These are phyloP conservation scores for Zoanthus gigantus DNA, from an alignment of 92 coral and sea anemone species.

Conservation along the genomic window DNA sequence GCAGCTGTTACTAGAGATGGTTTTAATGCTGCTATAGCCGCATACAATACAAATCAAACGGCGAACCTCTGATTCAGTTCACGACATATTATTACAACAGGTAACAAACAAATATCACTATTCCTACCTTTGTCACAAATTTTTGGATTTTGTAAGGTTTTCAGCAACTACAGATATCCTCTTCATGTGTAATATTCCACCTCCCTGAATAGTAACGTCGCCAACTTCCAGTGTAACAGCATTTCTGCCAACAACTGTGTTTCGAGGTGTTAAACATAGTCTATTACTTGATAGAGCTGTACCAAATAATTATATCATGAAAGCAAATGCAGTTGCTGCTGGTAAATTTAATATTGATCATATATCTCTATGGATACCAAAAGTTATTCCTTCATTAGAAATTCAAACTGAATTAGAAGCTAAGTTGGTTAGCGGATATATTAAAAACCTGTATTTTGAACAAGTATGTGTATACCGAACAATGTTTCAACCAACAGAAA, in stretches of 20 bases:
- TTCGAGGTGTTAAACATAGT: too few relatives aligned
- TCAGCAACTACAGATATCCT: slow-evolving; percentile 66
- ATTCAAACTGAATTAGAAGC: neutral
- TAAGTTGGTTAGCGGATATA: neutral
- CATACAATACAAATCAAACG: neutral
- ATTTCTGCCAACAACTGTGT: too few relatives aligned
- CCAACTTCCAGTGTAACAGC: slow-evolving; percentile 57
- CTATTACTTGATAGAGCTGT: neutral
- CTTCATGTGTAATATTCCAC: slow-evolving; percentile 71
- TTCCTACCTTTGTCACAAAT: neutral
- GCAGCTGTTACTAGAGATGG: neutral
- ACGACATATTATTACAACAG: neutral
- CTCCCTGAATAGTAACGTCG: slow-evolving; percentile 66
- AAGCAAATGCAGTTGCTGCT: neutral
- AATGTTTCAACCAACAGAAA: neutral
- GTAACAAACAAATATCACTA: neutral
- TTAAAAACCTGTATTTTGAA: neutral
- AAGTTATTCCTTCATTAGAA: neutral
- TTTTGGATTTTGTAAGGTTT: slow-evolving; percentile 16
- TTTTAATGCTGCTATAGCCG: neutral
- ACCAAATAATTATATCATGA: neutral
- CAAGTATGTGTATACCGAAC: neutral
- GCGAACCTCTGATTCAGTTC: neutral
- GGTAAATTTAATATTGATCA: neutral
- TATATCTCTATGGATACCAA: neutral